These are phyloP conservation scores for Morone chrysops DNA, from an alignment of 2,113 vertebrate genomes.

Conservation along the genomic window DNA sequence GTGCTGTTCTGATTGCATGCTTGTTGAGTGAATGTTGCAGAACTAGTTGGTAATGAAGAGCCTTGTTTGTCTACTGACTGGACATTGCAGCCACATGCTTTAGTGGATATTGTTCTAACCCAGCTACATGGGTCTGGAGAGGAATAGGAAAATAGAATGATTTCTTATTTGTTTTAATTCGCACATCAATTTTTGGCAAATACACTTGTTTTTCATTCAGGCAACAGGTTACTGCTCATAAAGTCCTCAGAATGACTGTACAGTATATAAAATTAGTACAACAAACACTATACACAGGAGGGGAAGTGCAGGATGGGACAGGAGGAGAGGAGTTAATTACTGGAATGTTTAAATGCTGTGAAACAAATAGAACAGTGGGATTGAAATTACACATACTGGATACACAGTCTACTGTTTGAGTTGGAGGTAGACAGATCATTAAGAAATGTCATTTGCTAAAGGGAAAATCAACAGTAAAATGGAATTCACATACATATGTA, in stretches of 20 bases:
- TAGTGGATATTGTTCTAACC: neutral
- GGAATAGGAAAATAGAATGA: neutral
- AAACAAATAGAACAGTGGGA: constrained; percentile 39
- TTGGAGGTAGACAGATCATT: constrained; percentile 39
- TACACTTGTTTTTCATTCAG: constrained; percentile 68
- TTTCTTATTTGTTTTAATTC: constrained; percentile 69
- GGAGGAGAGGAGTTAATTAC: constrained; percentile 36
- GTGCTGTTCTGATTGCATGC: constrained; percentile 71
- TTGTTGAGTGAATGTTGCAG: constrained; percentile 63
- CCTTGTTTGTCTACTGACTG: constrained; percentile 58
- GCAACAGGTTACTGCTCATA: constrained; percentile 66
- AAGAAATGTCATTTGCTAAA: constrained; percentile 21
- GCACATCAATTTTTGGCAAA: constrained; percentile 71
- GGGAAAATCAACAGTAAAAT: constrained; percentile 44
- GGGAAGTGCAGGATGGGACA: constrained; percentile 45
- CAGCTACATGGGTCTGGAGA: neutral
- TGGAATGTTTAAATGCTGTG: constrained; percentile 52
- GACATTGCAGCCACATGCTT: constrained; percentile 19
- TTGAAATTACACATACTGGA: constrained; percentile 28
- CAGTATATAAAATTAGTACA: constrained; percentile 82
- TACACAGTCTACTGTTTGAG: constrained; percentile 49
- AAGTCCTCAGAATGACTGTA: constrained; percentile 82
- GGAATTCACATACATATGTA: constrained; percentile 36
- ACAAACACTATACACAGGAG: constrained; percentile 77
- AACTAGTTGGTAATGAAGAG: constrained; percentile 63